A percentile compares a stretch with the other conserved stretches of the same genome.
Evolutionary conservation across 2,888 invertebrate species (phyloP).

Genomic region (Vesta saturnalis): DNA sequence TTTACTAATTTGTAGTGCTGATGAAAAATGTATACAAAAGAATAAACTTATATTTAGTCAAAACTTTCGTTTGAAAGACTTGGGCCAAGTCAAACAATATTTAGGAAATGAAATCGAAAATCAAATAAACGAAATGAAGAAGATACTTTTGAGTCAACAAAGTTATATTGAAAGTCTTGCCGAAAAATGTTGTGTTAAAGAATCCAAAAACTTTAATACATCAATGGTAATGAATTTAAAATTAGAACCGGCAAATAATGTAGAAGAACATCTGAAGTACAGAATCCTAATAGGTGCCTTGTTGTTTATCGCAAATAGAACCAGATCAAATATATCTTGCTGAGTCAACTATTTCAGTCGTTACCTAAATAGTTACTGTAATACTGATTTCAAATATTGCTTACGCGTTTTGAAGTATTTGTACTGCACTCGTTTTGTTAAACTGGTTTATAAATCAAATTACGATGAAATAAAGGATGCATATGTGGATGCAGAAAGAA

Average conservation of each 20-base stretch:
- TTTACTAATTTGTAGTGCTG: not conserved
- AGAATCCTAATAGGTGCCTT: not conserved
- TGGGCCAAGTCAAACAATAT: not conserved
- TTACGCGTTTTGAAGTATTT: not conserved
- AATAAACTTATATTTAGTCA: not conserved
- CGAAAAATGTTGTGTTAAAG: not conserved
- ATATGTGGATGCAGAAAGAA: too few species aligned
- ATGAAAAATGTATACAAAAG: not conserved
- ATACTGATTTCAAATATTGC: not conserved
- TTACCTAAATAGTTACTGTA: not conserved
- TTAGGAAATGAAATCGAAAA: not conserved
- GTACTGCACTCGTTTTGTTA: not conserved
- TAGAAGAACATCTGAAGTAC: not conserved
- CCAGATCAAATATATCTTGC: not conserved
- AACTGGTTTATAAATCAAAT: not conserved
- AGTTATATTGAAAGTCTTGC: not conserved
- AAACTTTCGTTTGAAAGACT: not conserved
- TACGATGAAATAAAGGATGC: not conserved
- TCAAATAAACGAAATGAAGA: not conserved
- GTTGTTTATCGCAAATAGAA: not conserved
- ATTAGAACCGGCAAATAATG: not conserved
- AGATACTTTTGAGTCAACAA: not conserved
- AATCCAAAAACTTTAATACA: not conserved
- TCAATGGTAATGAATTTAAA: not conserved
- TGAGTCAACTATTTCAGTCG: conserved; percentile 4